Conservation (phyloP, 53 echinoderm and acorn worm species). For the Echinarachnius parma region DNA sequence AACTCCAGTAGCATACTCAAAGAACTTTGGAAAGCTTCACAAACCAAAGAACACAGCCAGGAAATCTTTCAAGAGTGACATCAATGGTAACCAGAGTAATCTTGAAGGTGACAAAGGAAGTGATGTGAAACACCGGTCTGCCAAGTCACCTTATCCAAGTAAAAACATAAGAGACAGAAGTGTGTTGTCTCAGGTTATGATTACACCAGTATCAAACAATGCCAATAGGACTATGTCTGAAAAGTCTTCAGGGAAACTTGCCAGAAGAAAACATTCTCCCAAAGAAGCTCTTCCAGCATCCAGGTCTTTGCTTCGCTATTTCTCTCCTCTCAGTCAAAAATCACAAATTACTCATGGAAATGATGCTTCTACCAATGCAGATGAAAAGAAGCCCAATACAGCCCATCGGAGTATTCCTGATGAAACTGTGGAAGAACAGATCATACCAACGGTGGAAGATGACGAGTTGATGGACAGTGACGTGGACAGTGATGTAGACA, state of each 20-base stretch:
- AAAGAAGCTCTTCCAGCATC: constrained; percentile 5
- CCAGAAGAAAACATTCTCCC: constrained; percentile 4
- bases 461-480: not conserved
- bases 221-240: not conserved
- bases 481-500: constrained; percentile 26
- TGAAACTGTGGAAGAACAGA: too few species aligned
- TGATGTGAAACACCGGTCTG: too few species aligned
- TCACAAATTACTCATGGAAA: not conserved
- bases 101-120: too few species aligned
- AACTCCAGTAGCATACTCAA: too few species aligned
- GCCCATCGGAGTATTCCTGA: too few species aligned
- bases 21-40: too few species aligned
- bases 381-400: too few species aligned
- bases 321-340: constrained; percentile 15
- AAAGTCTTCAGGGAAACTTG: not conserved
- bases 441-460: too few species aligned
- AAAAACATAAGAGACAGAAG: too few species aligned
- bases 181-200: too few species aligned
- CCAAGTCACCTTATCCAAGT: too few species aligned
- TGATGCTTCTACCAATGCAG: too few species aligned
- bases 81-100: constrained; percentile 5
- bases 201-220: not conserved
- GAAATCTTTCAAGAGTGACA: constrained; percentile 14
- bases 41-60: constrained; percentile 30
- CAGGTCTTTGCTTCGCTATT: constrained; percentile 2